Percentiles rank a stretch among this genome's conserved stretches.
phyloP scores from a whole-genome alignment of 2,113 vertebrate species.

The Cacatua alba region DNA sequence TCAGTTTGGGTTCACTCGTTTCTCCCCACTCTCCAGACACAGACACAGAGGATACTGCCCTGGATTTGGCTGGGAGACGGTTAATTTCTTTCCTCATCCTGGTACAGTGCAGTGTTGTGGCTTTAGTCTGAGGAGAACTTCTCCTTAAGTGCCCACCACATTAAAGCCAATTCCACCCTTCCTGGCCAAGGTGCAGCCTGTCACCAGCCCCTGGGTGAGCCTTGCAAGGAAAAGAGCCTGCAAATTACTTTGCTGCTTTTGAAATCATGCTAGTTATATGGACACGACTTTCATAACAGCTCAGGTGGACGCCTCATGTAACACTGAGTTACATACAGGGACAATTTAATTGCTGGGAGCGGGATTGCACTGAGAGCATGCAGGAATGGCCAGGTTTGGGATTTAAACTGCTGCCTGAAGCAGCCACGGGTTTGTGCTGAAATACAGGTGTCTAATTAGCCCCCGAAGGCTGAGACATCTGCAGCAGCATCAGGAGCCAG shows the following conservation, averaged over 20 bases:
- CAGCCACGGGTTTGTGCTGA: not conserved
- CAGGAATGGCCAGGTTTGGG: not conserved
- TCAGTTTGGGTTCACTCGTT: not conserved
- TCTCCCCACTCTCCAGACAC: not conserved
- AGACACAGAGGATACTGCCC: not conserved
- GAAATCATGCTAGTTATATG: rapidly evolving
- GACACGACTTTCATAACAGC: not conserved
- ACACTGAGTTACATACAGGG: not conserved
- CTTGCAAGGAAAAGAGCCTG: not conserved
- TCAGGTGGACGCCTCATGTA: not conserved
- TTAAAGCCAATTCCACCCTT: not conserved
- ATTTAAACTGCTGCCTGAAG: not conserved
- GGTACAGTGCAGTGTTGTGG: not conserved
- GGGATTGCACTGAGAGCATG: not conserved
- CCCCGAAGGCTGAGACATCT: not conserved
- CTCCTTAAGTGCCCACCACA: not conserved
- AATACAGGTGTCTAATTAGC: not conserved
- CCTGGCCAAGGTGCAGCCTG: not conserved
- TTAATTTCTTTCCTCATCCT: not conserved
- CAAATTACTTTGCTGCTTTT: not conserved
- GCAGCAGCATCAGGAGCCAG: not conserved
- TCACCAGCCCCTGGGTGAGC: not conserved
- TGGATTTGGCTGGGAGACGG: not conserved
- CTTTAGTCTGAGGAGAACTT: no score
- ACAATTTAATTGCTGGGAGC: not conserved